phyloP scores from a whole-genome alignment of 2,113 vertebrate species.

The Bubalus kerabau region DNA sequence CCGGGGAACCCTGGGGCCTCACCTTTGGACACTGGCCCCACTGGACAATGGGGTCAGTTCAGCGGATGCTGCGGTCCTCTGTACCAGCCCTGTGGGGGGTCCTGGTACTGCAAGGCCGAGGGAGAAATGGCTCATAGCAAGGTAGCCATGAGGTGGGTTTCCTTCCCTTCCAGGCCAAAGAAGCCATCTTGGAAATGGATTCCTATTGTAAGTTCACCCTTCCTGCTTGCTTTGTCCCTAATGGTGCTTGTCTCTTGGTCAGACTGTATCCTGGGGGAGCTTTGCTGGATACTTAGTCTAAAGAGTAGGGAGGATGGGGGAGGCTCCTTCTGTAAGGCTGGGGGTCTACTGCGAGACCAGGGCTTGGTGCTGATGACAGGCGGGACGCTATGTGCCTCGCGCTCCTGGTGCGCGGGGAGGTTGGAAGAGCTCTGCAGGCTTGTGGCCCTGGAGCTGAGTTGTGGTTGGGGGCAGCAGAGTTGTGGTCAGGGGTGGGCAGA shows the following conservation, averaged over 20 bases:
- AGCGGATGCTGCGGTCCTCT: accelerated
- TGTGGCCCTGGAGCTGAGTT: not conserved
- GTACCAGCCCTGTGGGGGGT: not conserved
- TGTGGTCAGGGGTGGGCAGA: accelerated
- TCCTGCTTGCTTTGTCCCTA: not conserved
- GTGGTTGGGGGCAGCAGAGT: not conserved
- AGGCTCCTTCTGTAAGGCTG: not conserved
- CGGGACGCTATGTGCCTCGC: accelerated
- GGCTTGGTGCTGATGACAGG: not conserved
- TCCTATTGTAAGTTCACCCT: slow-evolving; percentile 87
- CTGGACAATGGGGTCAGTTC: not conserved
- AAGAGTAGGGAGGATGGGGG: not conserved
- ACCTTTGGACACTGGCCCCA: not conserved
- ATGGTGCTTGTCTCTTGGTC: not conserved
- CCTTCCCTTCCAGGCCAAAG: slow-evolving; percentile 86
- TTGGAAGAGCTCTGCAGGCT: not conserved
- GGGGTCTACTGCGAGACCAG: not conserved
- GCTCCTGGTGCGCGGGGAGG: not conserved
- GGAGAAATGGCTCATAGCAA: accelerated
- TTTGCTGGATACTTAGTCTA: not conserved
- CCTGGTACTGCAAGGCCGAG: accelerated
- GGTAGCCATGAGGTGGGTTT: not conserved
- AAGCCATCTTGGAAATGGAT: slow-evolving; percentile 93
- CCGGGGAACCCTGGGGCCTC: not conserved
- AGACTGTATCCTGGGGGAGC: accelerated